A percentile compares a stretch with the other conserved stretches of the same genome.
phyloP scores from a whole-genome alignment of 2,888 invertebrate genomes.

The Conomelus anceps region DNA sequence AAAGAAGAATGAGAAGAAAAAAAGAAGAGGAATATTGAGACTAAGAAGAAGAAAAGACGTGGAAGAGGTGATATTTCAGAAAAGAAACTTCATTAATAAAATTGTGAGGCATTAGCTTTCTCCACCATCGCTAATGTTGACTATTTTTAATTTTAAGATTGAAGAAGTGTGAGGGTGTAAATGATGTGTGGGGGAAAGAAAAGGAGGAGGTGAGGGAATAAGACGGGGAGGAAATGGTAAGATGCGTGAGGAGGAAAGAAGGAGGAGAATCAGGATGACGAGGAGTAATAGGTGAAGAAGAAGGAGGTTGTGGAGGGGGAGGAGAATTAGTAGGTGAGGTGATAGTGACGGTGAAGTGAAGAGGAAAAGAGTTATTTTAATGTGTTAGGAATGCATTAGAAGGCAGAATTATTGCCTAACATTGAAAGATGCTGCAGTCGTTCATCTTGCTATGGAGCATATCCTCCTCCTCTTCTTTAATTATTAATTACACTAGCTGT shows the following conservation, averaged over 20 bases:
- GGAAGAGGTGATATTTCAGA: no score
- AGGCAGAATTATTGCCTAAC: background rate
- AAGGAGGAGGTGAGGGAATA: background rate
- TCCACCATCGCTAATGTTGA: no score
- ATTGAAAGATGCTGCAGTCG: background rate
- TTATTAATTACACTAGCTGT: background rate
- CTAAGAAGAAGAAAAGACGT: no score
- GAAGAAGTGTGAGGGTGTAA: no score
- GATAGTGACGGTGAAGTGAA: no score
- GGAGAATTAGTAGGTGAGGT: no score
- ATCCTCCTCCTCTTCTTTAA: background rate
- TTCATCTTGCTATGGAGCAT: background rate
- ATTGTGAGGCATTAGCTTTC: no score
- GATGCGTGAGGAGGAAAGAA: no score
- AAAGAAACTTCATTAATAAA: no score
- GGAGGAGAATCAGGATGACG: background rate
- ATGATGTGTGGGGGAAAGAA: background rate
- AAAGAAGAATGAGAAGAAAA: no score
- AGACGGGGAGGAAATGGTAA: background rate
- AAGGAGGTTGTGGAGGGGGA: background rate
- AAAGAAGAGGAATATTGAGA: no score
- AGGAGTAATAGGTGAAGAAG: background rate
- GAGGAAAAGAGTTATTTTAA: background rate
- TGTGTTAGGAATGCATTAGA: background rate
- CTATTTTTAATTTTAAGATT: no score